These are phyloP conservation scores for Hydraecia micacea DNA, from an alignment of 2,888 invertebrate species.

Conservation along the genomic window DNA sequence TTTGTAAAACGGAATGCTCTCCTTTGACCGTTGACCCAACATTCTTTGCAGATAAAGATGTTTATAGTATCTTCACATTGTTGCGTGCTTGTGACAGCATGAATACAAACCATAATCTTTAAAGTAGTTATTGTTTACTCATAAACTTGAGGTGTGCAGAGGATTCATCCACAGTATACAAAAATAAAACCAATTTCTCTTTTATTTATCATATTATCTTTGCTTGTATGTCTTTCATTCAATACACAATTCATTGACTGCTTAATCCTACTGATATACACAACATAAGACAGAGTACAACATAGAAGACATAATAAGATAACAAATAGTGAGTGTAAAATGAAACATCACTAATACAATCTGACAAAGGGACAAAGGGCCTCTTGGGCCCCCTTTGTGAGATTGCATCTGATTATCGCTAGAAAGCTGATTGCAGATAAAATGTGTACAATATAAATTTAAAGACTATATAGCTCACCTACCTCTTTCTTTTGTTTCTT, in stretches of 20 bases:
- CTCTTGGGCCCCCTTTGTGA: not conserved
- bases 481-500: conserved; percentile 96
- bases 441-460: not conserved
- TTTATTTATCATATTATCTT: not conserved
- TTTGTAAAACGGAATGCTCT: conserved; percentile 55
- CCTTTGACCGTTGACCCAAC: conserved; percentile 62
- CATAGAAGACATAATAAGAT: not conserved
- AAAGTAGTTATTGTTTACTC: conserved; percentile 18
- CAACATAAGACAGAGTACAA: not conserved
- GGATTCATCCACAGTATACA: not conserved
- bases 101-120: conserved; percentile 25
- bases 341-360: not conserved
- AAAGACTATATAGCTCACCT: conserved; percentile 56
- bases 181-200: not conserved
- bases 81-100: conserved; percentile 21
- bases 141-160: conserved; percentile 20
- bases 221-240: conserved; percentile 7
- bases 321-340: not conserved
- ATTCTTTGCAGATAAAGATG: conserved; percentile 66
- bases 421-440: not conserved
- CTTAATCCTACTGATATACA: conserved; percentile 2
- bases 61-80: conserved; percentile 43
- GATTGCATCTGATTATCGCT: not conserved
- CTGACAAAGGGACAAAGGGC: not conserved
- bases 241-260: not conserved